phyloP scores from a whole-genome alignment of 2,797 vertebrate species.

The Pygocentrus nattereri region DNA sequence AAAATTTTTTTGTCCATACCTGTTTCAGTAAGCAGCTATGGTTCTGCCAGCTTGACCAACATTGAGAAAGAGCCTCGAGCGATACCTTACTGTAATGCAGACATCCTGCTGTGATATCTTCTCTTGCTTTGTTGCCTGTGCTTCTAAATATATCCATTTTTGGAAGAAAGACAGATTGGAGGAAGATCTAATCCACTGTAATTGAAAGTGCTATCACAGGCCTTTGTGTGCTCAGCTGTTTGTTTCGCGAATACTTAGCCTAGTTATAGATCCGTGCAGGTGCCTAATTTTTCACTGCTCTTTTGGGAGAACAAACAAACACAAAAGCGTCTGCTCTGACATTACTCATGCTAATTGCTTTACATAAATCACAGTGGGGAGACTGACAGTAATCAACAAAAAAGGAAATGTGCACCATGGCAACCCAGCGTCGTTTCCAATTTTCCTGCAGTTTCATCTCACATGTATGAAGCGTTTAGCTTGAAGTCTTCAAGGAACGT shows the following conservation, averaged over 20 bases:
- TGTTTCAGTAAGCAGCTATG: neutral
- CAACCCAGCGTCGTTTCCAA: slow-evolving; percentile 48
- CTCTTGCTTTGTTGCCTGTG: neutral
- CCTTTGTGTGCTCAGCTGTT: slow-evolving; percentile 58
- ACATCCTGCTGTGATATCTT: neutral
- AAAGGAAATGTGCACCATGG: slow-evolving; percentile 68
- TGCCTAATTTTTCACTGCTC: slow-evolving; percentile 68
- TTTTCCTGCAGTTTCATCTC: slow-evolving; percentile 54
- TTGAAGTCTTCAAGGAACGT: slow-evolving; percentile 37
- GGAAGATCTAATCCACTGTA: slow-evolving; percentile 34
- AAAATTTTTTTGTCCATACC: neutral
- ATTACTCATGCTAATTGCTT: slow-evolving; percentile 73
- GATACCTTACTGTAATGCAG: slow-evolving; percentile 5
- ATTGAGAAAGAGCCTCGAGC: neutral
- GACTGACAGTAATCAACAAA: slow-evolving; percentile 74
- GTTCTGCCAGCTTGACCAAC: neutral
- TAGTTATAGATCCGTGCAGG: slow-evolving; percentile 65
- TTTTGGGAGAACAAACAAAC: slow-evolving; percentile 71
- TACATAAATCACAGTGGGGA: slow-evolving; percentile 73
- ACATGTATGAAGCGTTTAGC: slow-evolving; percentile 48
- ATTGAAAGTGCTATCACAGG: slow-evolving; percentile 52
- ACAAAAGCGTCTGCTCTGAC: slow-evolving; percentile 62
- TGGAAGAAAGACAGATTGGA: slow-evolving; percentile 32
- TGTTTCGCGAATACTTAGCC: slow-evolving; percentile 61
- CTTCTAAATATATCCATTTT: slow-evolving; percentile 23